Evolutionary conservation across 2,113 vertebrate species (phyloP).

Genomic region (crab-eating macaque (Macaca fascicularis)): T2T-MFA8v1.1 NC_088379.1:14088501-14089000

Average conservation of each 20-base stretch:
- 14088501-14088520: neutral
- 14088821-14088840: too few relatives aligned
- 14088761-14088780: neutral
- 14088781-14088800: too few relatives aligned
- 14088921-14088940: too few relatives aligned
- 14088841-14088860: too few relatives aligned
- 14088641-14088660: neutral
- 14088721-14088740: neutral
- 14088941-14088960: too few relatives aligned
- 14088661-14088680: neutral
- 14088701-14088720: neutral
- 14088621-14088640: neutral
- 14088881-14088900: too few relatives aligned
- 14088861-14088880: too few relatives aligned
- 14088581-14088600: neutral
- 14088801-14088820: too few relatives aligned
- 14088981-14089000: too few relatives aligned
- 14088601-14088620: neutral
- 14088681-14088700: neutral
- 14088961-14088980: too few relatives aligned
- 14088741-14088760: neutral
- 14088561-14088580: neutral
- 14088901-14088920: too few relatives aligned
- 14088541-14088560: neutral
- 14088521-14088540: neutral